Conservation (phyloP, 2,888 invertebrate genomes). For the Linyphia triangularis region DNA sequence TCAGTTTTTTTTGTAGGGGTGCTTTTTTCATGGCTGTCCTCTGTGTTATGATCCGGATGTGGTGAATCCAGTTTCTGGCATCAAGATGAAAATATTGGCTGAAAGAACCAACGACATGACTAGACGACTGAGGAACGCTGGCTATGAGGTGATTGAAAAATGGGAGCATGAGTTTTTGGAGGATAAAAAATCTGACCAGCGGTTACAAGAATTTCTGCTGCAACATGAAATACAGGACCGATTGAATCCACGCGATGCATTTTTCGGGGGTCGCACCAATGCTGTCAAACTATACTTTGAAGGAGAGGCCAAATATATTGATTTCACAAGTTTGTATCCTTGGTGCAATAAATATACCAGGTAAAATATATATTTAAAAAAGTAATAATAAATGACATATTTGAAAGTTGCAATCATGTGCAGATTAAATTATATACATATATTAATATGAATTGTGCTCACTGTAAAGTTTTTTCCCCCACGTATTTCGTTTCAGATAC, state of each 20-base stretch:
- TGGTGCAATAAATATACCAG: conserved; percentile 49
- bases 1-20: background rate
- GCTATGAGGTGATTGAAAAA: conserved; percentile 72
- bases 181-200: background rate
- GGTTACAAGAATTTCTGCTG: background rate
- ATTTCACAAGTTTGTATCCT: conserved; percentile 77
- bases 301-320: conserved; percentile 75
- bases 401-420: background rate
- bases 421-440: background rate
- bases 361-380: background rate
- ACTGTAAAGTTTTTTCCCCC: background rate
- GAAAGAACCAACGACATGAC: background rate
- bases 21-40: background rate
- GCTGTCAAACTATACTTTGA: conserved; percentile 75
- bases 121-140: background rate
- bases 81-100: background rate
- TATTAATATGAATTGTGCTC: background rate
- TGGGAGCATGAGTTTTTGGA: conserved; percentile 77
- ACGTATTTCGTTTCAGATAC: conserved; percentile 29
- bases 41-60: background rate
- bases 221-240: background rate
- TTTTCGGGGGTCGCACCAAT: background rate
- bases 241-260: background rate
- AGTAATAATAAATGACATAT: background rate
- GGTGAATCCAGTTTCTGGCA: background rate